Conservation (phyloP, 2,888 invertebrate genomes). For the Yponomeuta cagnagella region DNA sequence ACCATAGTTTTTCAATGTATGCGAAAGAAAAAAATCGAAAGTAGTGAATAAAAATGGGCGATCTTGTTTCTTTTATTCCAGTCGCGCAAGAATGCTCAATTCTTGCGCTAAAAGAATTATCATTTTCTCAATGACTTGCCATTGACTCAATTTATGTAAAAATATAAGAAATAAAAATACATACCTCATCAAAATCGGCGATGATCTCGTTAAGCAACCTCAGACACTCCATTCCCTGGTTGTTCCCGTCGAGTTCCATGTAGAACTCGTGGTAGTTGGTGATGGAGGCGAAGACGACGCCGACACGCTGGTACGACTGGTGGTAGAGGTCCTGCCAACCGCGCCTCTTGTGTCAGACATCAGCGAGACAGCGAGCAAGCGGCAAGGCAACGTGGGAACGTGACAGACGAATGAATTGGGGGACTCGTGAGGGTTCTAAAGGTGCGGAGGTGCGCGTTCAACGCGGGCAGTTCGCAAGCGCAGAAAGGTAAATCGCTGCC, state of each 20-base stretch:
- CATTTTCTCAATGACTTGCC: no score
- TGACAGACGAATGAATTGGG: constrained; percentile 12
- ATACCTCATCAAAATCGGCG: constrained; percentile 92
- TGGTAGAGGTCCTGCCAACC: constrained; percentile 86
- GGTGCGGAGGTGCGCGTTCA: not conserved
- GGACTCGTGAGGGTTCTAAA: not conserved
- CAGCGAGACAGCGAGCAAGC: constrained; percentile 12
- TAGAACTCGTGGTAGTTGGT: constrained; percentile 97
- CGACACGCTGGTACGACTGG: constrained; percentile 93
- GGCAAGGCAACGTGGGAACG: constrained; percentile 5
- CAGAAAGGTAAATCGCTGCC: not conserved
- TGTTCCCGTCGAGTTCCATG: constrained; percentile 93
- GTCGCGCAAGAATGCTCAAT: no score
- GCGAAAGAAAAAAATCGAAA: no score
- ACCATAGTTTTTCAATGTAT: no score
- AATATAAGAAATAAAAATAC: not conserved
- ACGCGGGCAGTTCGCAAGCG: not conserved
- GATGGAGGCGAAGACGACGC: constrained; percentile 93
- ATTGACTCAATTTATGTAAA: no score
- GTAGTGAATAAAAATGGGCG: no score
- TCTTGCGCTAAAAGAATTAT: no score
- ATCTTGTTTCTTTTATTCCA: no score
- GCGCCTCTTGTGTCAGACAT: constrained; percentile 24
- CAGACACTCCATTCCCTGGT: constrained; percentile 93
- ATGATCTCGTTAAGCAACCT: constrained; percentile 93